A percentile compares a stretch with the other conserved stretches of the same genome.
These are phyloP conservation scores for Plecotus auritus DNA, from an alignment of 2,113 vertebrate species.

Conservation along the genomic window DNA sequence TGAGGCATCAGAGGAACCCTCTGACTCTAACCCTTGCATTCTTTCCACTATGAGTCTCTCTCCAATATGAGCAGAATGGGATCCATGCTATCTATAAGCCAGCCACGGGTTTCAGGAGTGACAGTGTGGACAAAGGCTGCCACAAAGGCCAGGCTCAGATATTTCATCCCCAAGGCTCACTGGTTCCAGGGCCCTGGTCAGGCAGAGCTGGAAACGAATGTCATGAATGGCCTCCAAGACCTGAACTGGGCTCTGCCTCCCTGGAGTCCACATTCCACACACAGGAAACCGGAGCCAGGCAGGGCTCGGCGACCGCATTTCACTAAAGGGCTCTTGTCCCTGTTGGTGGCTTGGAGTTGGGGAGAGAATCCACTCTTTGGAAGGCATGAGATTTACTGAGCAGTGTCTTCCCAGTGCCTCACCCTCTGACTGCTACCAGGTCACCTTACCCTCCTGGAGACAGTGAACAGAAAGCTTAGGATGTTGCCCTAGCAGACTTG, in stretches of 20 bases:
- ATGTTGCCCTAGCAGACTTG: too few species aligned
- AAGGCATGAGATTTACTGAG: background rate
- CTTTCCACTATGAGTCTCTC: background rate
- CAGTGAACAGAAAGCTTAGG: background rate
- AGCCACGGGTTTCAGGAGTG: background rate
- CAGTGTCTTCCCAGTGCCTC: background rate
- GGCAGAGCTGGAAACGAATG: background rate
- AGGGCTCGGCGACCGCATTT: rapidly evolving
- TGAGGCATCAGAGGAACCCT: background rate
- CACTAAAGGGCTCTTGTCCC: background rate
- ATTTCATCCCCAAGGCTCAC: background rate
- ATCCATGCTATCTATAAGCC: background rate
- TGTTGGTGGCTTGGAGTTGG: background rate
- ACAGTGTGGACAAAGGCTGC: background rate
- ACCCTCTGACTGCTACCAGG: too few species aligned
- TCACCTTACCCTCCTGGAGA: background rate
- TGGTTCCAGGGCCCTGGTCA: background rate
- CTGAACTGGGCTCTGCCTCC: background rate
- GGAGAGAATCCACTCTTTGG: background rate
- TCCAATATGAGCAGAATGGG: background rate
- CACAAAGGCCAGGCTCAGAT: background rate
- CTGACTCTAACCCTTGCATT: background rate
- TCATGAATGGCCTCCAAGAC: background rate
- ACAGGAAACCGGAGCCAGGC: background rate
- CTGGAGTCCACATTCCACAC: background rate